A percentile compares a stretch with the other conserved stretches of the same genome.
phyloP scores from a whole-genome alignment of 2,113 vertebrate genomes.

The Chelonoidis abingdonii region DNA sequence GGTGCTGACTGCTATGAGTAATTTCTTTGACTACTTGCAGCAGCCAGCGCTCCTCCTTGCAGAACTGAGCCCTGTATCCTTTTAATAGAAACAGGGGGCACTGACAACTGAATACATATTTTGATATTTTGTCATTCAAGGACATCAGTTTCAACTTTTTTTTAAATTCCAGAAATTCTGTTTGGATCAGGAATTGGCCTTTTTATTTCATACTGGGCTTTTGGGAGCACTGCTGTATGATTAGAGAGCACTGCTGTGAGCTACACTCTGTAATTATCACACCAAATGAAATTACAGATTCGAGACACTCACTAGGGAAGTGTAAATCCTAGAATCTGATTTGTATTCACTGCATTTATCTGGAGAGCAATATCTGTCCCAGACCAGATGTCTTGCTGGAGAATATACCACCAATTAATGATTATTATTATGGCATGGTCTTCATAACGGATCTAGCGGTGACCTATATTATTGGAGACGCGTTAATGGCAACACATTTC shows the following conservation, averaged over 20 bases:
- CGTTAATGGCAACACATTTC: background rate
- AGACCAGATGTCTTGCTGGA: background rate
- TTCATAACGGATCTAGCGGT: background rate
- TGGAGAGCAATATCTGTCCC: too few relatives aligned
- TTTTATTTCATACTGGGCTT: background rate
- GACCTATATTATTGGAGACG: rapidly evolving
- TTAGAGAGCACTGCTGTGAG: background rate
- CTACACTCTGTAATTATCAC: background rate
- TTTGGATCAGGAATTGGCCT: background rate
- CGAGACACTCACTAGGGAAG: background rate
- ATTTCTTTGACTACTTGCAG: background rate
- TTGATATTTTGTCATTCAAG: background rate
- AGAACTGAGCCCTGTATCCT: background rate
- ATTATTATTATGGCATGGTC: background rate
- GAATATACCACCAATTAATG: rapidly evolving
- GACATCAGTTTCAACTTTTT: background rate
- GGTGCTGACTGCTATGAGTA: background rate
- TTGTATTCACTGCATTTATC: background rate
- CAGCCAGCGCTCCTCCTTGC: background rate
- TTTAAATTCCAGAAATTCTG: background rate
- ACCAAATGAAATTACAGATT: background rate
- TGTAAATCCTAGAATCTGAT: background rate
- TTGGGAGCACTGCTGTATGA: background rate
- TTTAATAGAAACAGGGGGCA: background rate
- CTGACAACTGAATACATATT: background rate